Evolutionary conservation across 2,888 invertebrate species (phyloP), one percentile per base, ranked within the genome.

Genomic region (Rhamnusium bicolor): DNA sequence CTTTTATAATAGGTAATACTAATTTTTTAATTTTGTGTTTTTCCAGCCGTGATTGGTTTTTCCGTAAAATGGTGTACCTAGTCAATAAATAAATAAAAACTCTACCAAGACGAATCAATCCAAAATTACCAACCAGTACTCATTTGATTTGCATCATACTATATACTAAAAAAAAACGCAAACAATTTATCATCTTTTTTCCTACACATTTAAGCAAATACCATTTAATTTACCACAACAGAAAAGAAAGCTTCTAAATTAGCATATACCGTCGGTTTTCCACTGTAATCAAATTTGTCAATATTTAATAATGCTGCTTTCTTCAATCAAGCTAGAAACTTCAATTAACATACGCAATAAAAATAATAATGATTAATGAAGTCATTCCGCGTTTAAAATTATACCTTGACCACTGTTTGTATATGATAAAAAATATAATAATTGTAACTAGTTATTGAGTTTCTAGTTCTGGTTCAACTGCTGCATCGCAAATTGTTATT

Each of bases 351-450:
- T 49, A 29, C 29, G 65, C 65, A 65, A 65, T 29, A 29, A 29
- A 53, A 65, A 65, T 53, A 5, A 54, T 40, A 54, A 12, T 54
- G 51, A 65, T 65, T 53, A 65, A 65, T 65, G 65, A 53, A 65
- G 19, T 16, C 65, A 29, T 19, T n/a, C 21, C 19, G 65, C 49
- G 40, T 27, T 32, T 12, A 65, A 24, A 54, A 63, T 29, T 49
- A 29, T 21, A 10, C 4, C 46, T 21, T 63, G 27, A 58, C 0
- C 19, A 16, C 18, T 16, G 16, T 27, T 32, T 58, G 56, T 56
- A 24, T 58, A n/a, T 18, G 14, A 24, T 49, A 62, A 62, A 16
- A 24, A 58, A 32, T 32, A 40, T 40, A n/a, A 40, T 40, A n/a
- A 40, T 40, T 29, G n/a, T 16, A 58, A 24, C 24, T 4, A 10